Base-by-base conservation (phyloP, 2,113 vertebrate genomes). In the Strix aluco region DNA sequence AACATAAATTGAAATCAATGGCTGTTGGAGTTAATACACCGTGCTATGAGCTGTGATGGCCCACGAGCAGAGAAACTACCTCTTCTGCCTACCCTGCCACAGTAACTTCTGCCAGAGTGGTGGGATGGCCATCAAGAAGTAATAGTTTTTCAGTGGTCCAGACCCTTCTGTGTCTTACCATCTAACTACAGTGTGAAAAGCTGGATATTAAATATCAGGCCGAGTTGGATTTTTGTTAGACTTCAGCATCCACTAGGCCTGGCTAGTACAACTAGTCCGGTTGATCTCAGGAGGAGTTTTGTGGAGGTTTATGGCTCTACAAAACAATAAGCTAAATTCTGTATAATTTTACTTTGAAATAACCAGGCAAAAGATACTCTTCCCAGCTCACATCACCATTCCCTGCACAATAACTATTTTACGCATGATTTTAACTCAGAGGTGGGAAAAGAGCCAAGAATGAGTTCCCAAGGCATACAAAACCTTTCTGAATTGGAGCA, bases 271-370 rank as follows among this genome's bases (percentile, higher is more conserved):
- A 49, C 29, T 15, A 16, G 8, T 40, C 88, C 88, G 63, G 25
- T 32, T 89, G 78, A 81, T 93, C 94, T 92, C 92, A 92, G 67
- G 67, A 82, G 42, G 75, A 92, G 52, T 79, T 92, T 89, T 54
- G 36, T 66, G 51, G 40, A 79, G 62, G 81, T 70, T 91, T 89
- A 61, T 25, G 36, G 34, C 15, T 82, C 61, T 87, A 57, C 40
- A 51, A 89, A 91, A 72, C 80, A 92, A 87, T 69, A 89, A 89
- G 58, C 58, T 88, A 49, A 87, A 72, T 87, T 96, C 89, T 69
- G 81, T 69, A 69, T 72, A 59, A 92, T 86, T 89, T 92, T 67
- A 75, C 61, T 87, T 92, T 66, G 81, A 96, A 95, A 92, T 91
- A 92, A n/a, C 62, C 78, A 95, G 94, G 62, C 78, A 89, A 87